These are phyloP conservation scores for Eulemur coronatus DNA, from an alignment of 2,797 vertebrate species.

Conservation along the genomic window DNA sequence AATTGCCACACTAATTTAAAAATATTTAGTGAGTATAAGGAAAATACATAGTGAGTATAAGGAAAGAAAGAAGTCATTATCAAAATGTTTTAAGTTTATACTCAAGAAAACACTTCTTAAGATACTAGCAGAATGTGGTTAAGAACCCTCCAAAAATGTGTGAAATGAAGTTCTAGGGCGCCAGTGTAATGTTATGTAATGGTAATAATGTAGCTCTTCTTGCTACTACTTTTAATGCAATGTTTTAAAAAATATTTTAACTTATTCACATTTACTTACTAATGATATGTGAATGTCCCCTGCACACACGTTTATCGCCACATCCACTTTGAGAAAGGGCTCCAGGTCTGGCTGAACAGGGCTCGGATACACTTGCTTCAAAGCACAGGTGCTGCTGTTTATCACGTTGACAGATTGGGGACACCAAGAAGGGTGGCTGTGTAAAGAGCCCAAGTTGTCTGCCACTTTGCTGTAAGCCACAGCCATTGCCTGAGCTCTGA, in stretches of 20 bases:
- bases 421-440: not conserved
- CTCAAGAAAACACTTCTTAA: not conserved
- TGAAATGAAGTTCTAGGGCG: not conserved
- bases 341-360: not conserved
- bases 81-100: not conserved
- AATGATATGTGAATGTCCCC: not conserved
- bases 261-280: not conserved
- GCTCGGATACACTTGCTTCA: rapidly evolving
- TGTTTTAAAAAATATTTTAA: not conserved
- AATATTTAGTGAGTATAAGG: not conserved
- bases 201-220: not conserved
- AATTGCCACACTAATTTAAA: not conserved
- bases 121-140: not conserved
- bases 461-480: not conserved
- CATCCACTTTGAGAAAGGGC: not conserved
- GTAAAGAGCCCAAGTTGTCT: not conserved
- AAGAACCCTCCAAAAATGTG: not conserved
- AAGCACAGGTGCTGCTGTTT: rapidly evolving
- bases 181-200: not conserved
- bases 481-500: not conserved
- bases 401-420: not conserved
- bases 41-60: not conserved
- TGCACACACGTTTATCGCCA: not conserved
- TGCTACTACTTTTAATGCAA: not conserved
- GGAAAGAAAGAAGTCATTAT: not conserved